phyloP scores from a whole-genome alignment of 2,888 invertebrate genomes.

The Synergus gifuensis region DNA sequence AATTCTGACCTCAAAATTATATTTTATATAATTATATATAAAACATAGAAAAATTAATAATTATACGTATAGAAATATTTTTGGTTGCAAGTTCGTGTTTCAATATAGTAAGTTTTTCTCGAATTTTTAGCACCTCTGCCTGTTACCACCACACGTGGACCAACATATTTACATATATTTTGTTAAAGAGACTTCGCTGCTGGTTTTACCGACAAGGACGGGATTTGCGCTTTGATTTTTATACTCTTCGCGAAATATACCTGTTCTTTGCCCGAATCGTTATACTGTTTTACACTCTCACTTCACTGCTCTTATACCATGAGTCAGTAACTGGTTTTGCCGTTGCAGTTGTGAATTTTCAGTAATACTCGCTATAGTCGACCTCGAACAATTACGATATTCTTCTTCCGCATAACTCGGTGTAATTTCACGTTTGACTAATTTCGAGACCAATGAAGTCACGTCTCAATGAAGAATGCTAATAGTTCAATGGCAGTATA shows the following conservation, averaged over 20 bases:
- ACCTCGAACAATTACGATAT: background rate
- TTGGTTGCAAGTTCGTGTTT: no score
- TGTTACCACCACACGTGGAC: background rate
- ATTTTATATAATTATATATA: no score
- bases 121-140: background rate
- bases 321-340: constrained; percentile 19
- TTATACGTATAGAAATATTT: no score
- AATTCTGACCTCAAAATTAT: no score
- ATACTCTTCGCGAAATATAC: background rate
- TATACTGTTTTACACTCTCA: constrained; percentile 16
- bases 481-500: no score
- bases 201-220: background rate
- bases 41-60: no score
- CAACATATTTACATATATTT: background rate
- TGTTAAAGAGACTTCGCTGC: background rate
- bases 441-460: constrained; percentile 1
- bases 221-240: background rate
- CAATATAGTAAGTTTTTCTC: background rate
- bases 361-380: background rate
- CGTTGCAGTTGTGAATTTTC: constrained; percentile 8
- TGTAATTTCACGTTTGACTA: background rate
- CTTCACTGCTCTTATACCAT: background rate
- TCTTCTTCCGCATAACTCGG: constrained; percentile 5
- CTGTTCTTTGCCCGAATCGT: background rate
- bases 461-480: background rate